Evolutionary conservation across 2,888 invertebrate genomes (phyloP).

Genomic region (Tenthredo notha): DNA sequence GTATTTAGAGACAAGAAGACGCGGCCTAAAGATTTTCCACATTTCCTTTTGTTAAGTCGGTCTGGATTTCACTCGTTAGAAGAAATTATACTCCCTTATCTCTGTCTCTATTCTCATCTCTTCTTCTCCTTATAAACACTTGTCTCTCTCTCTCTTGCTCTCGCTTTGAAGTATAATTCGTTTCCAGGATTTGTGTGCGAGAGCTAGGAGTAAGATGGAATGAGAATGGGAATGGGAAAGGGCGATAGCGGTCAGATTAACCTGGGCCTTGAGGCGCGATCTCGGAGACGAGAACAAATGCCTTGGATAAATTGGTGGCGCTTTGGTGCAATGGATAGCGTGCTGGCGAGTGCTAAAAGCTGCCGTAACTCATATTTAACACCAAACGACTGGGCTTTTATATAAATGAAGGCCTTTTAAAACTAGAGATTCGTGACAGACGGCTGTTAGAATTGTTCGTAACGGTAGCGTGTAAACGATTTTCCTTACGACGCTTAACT

Average conservation of each 20-base stretch:
- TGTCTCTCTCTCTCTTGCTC: neutral
- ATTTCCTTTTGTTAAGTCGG: conserved; percentile 30
- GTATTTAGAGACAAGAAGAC: conserved; percentile 17
- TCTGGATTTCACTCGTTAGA: conserved; percentile 16
- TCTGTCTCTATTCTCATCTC: conserved; percentile 12
- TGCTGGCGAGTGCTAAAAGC: conserved; percentile 69
- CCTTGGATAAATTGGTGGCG: conserved; percentile 43
- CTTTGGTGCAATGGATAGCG: conserved; percentile 60
- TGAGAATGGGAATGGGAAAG: neutral
- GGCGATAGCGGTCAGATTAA: conserved; percentile 41
- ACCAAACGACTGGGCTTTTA: conserved; percentile 68
- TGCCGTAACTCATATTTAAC: conserved; percentile 72
- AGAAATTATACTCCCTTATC: conserved; percentile 26
- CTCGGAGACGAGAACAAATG: conserved; percentile 50
- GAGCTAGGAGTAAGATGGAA: neutral
- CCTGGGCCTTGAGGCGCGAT: conserved; percentile 41
- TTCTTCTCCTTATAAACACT: neutral
- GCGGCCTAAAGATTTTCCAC: neutral
- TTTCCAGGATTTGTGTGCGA: neutral
- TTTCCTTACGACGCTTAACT: conserved; percentile 5
- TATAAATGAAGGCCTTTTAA: conserved; percentile 67
- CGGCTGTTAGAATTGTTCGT: conserved; percentile 65
- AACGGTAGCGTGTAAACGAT: conserved; percentile 47
- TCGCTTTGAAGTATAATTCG: conserved; percentile 14
- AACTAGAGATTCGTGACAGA: conserved; percentile 67